Base-by-base conservation (phyloP, 2,797 vertebrate genomes). In the Aldrovandia affinis region DNA sequence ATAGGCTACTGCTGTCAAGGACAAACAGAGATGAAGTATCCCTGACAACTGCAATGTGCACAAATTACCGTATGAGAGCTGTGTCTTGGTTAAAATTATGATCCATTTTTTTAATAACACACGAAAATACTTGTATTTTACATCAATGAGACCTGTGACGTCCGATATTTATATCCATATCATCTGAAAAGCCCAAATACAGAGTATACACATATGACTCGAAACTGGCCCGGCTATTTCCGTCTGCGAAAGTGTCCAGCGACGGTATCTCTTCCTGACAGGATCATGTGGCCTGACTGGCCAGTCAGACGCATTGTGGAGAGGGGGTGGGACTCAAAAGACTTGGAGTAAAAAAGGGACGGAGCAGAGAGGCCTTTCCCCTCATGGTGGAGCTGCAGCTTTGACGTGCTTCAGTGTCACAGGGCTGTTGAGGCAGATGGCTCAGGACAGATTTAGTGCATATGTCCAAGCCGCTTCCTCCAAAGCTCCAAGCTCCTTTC, bases 351-450 rank as follows among this genome's bases (percentile, higher is more conserved):
- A 44, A 78, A 25, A 18, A 44, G 44, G 25, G 47, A 47, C 15
- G 28, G n/a, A 57, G 57, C 36, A 44, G 9, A 0, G 33, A 7
- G 7, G 33, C 30, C 52, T 59, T 59, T 14, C n/a, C 42, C 15
- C 44, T 25, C 20, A 18, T 85, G n/a, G 87, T 59, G 12, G 39
- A 59, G 83, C 75, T 25, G 22, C 63, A 77, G 87, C 90, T 92
- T 89, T 90, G 87, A 81, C 89, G 87, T 90, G 89, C 91, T 89
- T 91, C 87, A 84, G 18, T 87, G 89, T 88, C 86, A 87, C 83
- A 81, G 90, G 90, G 83, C 88, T 90, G 86, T 87, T 84, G 88
- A 90, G 90, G 86, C 91, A 90, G 92, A 93, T 93, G 91, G 92
- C 78, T 80, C 2, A 50, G 79, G 36, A 10, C 83, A 90, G 87